Percentiles rank a stretch among this genome's conserved stretches.
Evolutionary conservation across 2,888 invertebrate genomes (phyloP).

Genomic region (Bedellia somnulentella): DNA sequence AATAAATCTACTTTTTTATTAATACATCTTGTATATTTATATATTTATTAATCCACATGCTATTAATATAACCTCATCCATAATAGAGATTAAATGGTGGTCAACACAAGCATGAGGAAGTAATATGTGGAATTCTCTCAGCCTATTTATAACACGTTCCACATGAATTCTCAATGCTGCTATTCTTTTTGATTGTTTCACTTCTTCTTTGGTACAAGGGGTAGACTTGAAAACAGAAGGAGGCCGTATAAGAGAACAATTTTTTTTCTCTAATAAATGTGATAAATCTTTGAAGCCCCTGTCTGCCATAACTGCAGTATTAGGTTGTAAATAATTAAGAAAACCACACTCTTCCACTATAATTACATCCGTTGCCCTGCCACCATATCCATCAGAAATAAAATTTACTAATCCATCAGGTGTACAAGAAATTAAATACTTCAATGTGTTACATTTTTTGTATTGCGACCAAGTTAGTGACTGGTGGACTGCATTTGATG

Average conservation of each 20-base stretch:
- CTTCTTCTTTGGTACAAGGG: conserved; percentile 4
- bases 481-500: conserved; percentile 1
- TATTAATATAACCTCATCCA: too few species aligned
- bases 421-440: too few species aligned
- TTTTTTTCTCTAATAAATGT: conserved; percentile 2
- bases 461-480: too few species aligned
- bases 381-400: conserved; percentile 1
- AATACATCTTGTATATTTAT: too few species aligned
- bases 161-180: conserved; percentile 7
- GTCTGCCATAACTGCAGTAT: conserved; percentile 6
- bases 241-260: conserved; percentile 5
- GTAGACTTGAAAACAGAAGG: conserved; percentile 2
- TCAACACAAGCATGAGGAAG: too few species aligned
- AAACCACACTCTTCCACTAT: conserved; percentile 1
- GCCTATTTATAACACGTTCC: conserved; percentile 7
- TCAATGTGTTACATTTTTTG: too few species aligned
- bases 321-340: background rate
- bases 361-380: background rate
- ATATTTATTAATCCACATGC: too few species aligned
- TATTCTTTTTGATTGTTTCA: conserved; percentile 5
- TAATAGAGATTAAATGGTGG: too few species aligned
- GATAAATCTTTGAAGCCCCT: conserved; percentile 8
- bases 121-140: conserved; percentile 7
- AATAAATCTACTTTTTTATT: too few species aligned
- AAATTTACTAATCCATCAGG: conserved; percentile 2